Evolutionary conservation across 2,113 vertebrate genomes (phyloP).

Genomic region (Cathartes aura): DNA sequence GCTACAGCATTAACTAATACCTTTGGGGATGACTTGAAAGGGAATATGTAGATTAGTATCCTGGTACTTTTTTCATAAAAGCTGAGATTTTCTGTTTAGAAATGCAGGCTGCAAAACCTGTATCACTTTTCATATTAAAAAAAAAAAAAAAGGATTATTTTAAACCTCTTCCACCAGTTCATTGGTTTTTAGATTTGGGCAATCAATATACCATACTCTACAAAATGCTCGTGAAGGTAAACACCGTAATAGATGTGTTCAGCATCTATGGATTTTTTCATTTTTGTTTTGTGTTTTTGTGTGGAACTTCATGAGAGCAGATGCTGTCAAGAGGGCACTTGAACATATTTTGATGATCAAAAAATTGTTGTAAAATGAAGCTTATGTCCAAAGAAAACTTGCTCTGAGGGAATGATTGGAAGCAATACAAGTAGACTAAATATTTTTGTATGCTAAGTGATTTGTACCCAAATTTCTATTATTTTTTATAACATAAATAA

Average conservation of each 20-base stretch:
- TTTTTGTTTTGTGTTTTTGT: neutral
- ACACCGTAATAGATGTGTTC: neutral
- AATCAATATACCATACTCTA: neutral
- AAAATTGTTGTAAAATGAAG: neutral
- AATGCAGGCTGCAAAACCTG: neutral
- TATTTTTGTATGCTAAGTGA: neutral
- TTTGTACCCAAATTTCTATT: neutral
- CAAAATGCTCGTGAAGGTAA: neutral
- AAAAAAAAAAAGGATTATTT: neutral
- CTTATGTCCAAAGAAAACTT: neutral
- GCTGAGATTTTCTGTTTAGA: neutral
- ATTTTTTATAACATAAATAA: neutral
- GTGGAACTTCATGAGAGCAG: neutral
- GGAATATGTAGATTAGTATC: neutral
- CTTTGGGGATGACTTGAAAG: neutral
- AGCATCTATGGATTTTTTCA: neutral
- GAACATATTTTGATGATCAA: neutral
- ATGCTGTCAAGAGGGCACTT: neutral
- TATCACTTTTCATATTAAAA: neutral
- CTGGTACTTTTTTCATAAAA: neutral
- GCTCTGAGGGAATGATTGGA: neutral
- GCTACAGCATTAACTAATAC: neutral
- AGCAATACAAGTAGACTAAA: neutral
- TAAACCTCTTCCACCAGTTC: neutral
- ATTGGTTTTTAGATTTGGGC: neutral